A percentile compares a stretch with the other conserved stretches of the same genome.
phyloP scores from a whole-genome alignment of 30 jellyfish, hydroid and myxozoan species.

The Pseudorhiza aurosa region DNA sequence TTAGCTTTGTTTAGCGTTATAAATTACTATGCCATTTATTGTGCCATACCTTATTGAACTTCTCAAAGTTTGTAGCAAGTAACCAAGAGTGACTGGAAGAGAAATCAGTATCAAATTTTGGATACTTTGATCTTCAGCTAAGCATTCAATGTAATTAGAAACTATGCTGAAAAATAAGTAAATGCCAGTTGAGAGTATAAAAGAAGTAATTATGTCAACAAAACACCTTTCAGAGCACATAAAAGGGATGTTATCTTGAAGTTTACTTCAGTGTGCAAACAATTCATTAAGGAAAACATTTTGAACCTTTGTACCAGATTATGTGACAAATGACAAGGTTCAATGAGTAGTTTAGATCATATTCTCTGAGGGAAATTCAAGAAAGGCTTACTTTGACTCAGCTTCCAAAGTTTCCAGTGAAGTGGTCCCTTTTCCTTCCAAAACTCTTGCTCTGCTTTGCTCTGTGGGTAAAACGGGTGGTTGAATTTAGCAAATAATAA shows the following conservation, averaged over 20 bases:
- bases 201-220: too few relatives aligned
- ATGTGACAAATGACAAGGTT: not conserved
- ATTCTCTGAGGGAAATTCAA: not conserved
- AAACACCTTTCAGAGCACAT: too few relatives aligned
- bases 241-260: too few relatives aligned
- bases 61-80: constrained; percentile 38
- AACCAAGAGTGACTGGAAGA: constrained; percentile 10
- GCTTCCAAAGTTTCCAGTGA: constrained; percentile 61
- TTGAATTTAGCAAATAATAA: too few relatives aligned
- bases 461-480: constrained; percentile 22
- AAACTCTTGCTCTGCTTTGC: constrained; percentile 57
- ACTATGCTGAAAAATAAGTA: too few relatives aligned
- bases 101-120: not conserved
- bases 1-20: too few relatives aligned
- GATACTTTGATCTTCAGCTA: not conserved
- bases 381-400: constrained; percentile 29
- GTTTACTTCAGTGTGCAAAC: too few relatives aligned
- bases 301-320: too few relatives aligned
- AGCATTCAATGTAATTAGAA: too few relatives aligned
- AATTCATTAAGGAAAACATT: too few relatives aligned
- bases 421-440: constrained; percentile 74
- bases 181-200: too few relatives aligned
- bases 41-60: constrained; percentile 48
- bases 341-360: not conserved
- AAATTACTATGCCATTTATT: not conserved